Base-by-base conservation (phyloP, 2,113 vertebrate genomes). In the Brachyhypopomus gauderio region DNA sequence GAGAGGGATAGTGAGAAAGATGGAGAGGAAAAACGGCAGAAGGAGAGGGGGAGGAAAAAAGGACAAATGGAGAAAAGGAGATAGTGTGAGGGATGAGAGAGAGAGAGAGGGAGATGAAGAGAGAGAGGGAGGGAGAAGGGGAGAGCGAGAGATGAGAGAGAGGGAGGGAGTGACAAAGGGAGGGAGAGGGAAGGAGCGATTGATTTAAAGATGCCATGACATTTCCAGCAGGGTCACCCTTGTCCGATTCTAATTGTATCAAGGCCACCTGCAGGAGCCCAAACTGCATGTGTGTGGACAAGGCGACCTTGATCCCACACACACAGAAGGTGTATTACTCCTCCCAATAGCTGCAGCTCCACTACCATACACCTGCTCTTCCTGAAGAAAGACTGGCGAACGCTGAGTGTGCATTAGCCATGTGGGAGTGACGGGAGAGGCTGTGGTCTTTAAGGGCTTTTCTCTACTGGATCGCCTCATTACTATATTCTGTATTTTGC, bases 11-110 rank as follows among this genome's bases (percentile, higher is more conserved):
- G 14, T 27, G 63, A 52, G 48, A 36, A 45, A 56, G 22, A 34
- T n/a, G 64, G 81, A 64, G 83, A 59, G 81, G 70, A 76, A 45
- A 66, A 83, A 86, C 87, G 88, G 83, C 87, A 85, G 85, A 12
- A 84, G n/a, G n/a, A 82, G 85, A 86, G 55, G 88, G 77, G 48
- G 84, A 84, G 75, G 87, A 85, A 69, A 72, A 30, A 30, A 2
- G 30, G 30, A 30, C 30, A 30, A 30, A 30, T 30, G 30, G 30
- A 30, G 30, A 30, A 71, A 89, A 89, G 86, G 88, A 11, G 11
- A 3, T 8, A 11, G n/a, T 22, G n/a, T 22, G 59, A 22, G 0
- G 23, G n/a, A 62, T n/a, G 86, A 90, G 88, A 11, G 11, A 3
- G 23, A 11, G n/a, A 62, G n/a, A 62, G 59, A 22, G 0, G 23